Evolutionary conservation across 2,888 invertebrate species (phyloP), one percentile per base, ranked within the genome.

Genomic region (Campopleginae sp.): DNA sequence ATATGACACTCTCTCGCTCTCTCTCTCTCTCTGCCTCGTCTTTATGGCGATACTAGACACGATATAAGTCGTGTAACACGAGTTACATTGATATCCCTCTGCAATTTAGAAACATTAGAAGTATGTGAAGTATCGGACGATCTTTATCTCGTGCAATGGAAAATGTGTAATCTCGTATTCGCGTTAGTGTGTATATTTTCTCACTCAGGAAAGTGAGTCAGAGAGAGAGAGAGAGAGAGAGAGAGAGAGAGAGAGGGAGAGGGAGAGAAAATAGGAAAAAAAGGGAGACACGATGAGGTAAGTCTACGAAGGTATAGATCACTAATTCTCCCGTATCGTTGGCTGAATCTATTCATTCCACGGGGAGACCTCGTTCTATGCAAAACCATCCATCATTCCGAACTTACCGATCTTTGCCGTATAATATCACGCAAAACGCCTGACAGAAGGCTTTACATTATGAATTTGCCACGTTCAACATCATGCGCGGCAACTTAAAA

Each of bases 51-150:
- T 75, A 65, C 70, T 58, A 63, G 44, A 79, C 51, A 31, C 46
- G 51, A 71, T 72, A 78, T 33, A 77, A 77, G 27, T 48, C 14
- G 66, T 46, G 74, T 65, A 65, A 80, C 80, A 58, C 54, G 71
- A 74, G 65, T 80, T 66, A 63, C 74, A 51, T 76, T 76, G 84
- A 84, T 80, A 84, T 84, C 80, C 72, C 80, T 58, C 70, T 66
- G 68, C 80, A 82, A 80, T 85, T 82, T 82, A 82, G 80, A 85
- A 77, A 80, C 85, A 82, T 82, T 82, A 82, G 82, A 82, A 80
- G 66, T 80, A 80, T 77, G 80, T 66, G 68, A 77, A 77, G 70
- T 85, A 85, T 80, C 82, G 72, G 72, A 85, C 80, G 85, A 85
- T 85, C 80, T 65, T 80, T 80, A 85, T 85, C 85, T 51, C 54